Conservation (phyloP, 2,797 vertebrate genomes). For the Hippocampus kuda region DNA sequence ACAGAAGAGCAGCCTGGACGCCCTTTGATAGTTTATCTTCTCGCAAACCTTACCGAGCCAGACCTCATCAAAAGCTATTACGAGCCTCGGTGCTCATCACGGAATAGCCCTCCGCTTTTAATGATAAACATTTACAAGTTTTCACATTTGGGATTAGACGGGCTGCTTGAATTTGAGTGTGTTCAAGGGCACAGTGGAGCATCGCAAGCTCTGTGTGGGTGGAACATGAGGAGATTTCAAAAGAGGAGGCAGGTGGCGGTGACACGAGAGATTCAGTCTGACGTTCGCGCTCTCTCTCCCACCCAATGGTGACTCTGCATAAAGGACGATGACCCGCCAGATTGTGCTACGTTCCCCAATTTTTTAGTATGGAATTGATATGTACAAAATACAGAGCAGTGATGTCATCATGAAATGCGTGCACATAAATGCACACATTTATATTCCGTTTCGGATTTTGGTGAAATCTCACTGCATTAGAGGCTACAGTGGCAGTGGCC, state of each 20-base stretch:
- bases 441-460: not conserved
- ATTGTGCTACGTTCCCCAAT: not conserved
- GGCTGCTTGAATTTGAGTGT: constrained; percentile 44
- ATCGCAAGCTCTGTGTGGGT: constrained; percentile 53
- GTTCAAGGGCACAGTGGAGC: constrained; percentile 51
- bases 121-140: constrained; percentile 59
- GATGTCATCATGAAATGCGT: not conserved
- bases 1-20: constrained; percentile 35
- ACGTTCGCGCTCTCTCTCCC: not conserved
- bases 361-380: not conserved
- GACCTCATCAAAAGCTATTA: constrained; percentile 55
- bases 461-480: too few relatives aligned
- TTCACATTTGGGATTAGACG: constrained; percentile 55
- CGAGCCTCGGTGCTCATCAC: constrained; percentile 40
- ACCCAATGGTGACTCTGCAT: not conserved
- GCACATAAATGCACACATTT: not conserved
- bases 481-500: too few relatives aligned
- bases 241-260: constrained; percentile 64
- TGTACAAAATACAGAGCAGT: not conserved
- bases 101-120: constrained; percentile 41
- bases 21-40: constrained; percentile 50
- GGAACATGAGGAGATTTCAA: constrained; percentile 59
- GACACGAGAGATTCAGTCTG: constrained; percentile 60
- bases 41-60: constrained; percentile 44
- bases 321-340: not conserved